Base-by-base conservation (phyloP, 1,140 invertebrate genomes). In the Anoplolepis gracilipes region DNA sequence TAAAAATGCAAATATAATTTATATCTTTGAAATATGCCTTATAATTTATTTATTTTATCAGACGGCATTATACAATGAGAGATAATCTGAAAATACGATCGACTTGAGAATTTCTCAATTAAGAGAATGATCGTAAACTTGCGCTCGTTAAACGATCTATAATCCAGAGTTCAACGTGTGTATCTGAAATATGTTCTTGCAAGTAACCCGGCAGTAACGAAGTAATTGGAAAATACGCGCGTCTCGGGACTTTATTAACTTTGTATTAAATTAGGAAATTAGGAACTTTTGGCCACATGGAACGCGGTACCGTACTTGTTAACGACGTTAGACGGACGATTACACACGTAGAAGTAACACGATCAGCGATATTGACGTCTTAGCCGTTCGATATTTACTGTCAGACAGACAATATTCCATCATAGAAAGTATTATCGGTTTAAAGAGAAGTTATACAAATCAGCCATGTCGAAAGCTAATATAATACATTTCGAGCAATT, bases 161-260 rank as follows among this genome's bases (percentile, higher is more conserved):
- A 19, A 62, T 62, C 36, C 28, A 53, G 28, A 72, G 36, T 59
- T 61, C 36, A 39, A 19, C 19, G 70, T 16, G 36, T 59, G 67
- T 72, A 25, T 73, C 36, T 73, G 25, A 59, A 72, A 72, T 72
- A 81, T 36, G 36, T 73, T 82, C 67, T 57, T 70, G 67, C 36
- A 33, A 72, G 25, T 82, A 82, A 72, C 53, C 53, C 53, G 8
- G n/a, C 67, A 28, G n/a, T n/a, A n/a, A n/a, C 8, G 55, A 42
- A 82, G 78, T 82, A 82, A 82, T 82, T n/a, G 53, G 78, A 82
- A 82, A 82, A 82, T 82, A 82, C 39, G 78, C 49, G 78, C 78
- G 67, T 73, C 67, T 39, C 67, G 67, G 53, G 78, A 8, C 67
- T 73, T 82, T 82, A 82, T 73, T 73, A 82, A 82, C 78, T 82